A percentile compares a stretch with the other conserved stretches of the same genome.
Evolutionary conservation across 2,888 invertebrate genomes (phyloP).

Genomic region (Orgyia antiqua): DNA sequence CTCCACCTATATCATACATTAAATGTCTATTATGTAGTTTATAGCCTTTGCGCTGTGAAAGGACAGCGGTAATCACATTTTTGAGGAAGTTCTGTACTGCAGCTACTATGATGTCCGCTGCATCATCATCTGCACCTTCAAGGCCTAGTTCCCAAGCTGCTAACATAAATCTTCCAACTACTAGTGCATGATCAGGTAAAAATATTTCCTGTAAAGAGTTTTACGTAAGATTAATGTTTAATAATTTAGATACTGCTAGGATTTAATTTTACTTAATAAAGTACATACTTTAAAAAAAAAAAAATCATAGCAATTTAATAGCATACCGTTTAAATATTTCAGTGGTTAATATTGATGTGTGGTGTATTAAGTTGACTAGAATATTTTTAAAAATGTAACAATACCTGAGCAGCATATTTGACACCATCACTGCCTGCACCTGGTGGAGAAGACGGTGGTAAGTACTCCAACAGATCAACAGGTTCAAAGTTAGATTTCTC

Average conservation of each 20-base stretch:
- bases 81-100: conserved; percentile 89
- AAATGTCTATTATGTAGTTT: conserved; percentile 85
- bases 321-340: too few relatives aligned
- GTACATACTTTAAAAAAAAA: too few relatives aligned
- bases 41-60: conserved; percentile 90
- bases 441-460: conserved; percentile 74
- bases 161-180: conserved; percentile 89
- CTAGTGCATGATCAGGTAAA: conserved; percentile 89
- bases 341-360: too few relatives aligned
- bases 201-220: conserved; percentile 81
- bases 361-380: too few relatives aligned
- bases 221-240: too few relatives aligned
- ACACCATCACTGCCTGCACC: conserved; percentile 71
- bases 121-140: conserved; percentile 89
- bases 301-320: too few relatives aligned
- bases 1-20: conserved; percentile 87
- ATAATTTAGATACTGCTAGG: too few relatives aligned
- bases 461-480: conserved; percentile 78
- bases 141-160: conserved; percentile 94
- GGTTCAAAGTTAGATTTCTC: conserved; percentile 80
- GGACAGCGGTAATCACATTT: conserved; percentile 86
- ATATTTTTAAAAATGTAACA: neutral
- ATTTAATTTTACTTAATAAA: too few relatives aligned
- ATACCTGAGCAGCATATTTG: conserved; percentile 69
- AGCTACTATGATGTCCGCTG: conserved; percentile 88